These are phyloP conservation scores for Chinchilla lanigera DNA, from an alignment of 2,113 vertebrate genomes.

Conservation along the genomic window DNA sequence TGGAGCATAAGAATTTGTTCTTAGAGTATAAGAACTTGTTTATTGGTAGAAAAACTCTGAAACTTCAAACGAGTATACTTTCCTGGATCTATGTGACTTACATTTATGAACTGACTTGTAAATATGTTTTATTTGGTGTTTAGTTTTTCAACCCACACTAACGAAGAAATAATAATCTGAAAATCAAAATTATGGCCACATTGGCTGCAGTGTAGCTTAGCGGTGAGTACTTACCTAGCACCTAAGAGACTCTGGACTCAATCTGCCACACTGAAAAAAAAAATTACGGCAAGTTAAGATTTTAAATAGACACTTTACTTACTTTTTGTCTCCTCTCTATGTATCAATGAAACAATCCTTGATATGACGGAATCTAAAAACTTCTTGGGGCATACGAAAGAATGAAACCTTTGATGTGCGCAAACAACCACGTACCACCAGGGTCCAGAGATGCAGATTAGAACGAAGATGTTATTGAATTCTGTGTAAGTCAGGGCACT, in stretches of 20 bases:
- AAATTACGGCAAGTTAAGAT: not conserved
- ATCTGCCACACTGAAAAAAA: not conserved
- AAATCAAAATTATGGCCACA: constrained; percentile 5
- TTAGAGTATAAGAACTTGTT: constrained; percentile 34
- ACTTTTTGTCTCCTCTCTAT: constrained; percentile 43
- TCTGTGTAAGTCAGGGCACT: not conserved
- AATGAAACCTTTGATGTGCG: constrained; percentile 26
- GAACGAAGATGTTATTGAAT: constrained; percentile 6
- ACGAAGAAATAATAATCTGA: constrained; percentile 9
- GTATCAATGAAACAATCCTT: not conserved
- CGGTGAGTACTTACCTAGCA: not conserved
- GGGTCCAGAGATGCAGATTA: not conserved
- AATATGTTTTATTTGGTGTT: constrained; percentile 35
- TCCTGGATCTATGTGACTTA: constrained; percentile 37
- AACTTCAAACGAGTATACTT: constrained; percentile 35
- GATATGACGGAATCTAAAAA: not conserved
- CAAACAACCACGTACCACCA: not conserved
- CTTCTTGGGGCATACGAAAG: not conserved
- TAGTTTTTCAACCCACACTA: constrained; percentile 47
- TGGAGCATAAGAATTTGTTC: constrained; percentile 31
- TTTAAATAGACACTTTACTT: not conserved
- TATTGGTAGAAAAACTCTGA: constrained; percentile 44
- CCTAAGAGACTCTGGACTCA: not conserved
- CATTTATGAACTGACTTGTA: constrained; percentile 21
- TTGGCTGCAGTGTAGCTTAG: not conserved